Evolutionary conservation across 2,113 vertebrate species (phyloP).

Genomic region (Felis chaus): DNA sequence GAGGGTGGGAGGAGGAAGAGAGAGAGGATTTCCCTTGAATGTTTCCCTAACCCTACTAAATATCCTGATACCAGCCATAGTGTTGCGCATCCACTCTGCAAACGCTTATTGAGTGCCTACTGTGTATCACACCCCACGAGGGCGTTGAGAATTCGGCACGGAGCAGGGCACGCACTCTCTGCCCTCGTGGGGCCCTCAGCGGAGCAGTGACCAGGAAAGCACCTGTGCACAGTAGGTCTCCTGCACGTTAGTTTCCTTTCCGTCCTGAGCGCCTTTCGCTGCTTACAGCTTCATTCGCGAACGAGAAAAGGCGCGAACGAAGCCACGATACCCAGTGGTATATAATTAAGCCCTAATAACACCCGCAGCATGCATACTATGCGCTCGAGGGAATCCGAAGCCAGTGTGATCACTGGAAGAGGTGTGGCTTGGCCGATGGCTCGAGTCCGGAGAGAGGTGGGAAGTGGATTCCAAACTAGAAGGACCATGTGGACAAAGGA

Average conservation of each 20-base stretch:
- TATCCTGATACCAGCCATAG: too few relatives aligned
- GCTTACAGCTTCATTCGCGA: not conserved
- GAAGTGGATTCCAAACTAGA: not conserved
- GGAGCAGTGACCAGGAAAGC: accelerated
- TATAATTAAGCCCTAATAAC: not conserved
- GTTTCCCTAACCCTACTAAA: not conserved
- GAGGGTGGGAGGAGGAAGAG: not conserved
- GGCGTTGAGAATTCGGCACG: accelerated
- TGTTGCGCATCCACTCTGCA: accelerated
- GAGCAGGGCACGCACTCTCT: accelerated
- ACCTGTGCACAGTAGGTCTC: not conserved
- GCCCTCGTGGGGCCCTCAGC: accelerated
- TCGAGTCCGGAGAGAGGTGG: not conserved
- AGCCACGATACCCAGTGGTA: accelerated
- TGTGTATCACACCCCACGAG: too few relatives aligned
- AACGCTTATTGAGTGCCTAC: not conserved
- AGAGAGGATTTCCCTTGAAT: not conserved
- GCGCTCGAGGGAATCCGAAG: not conserved
- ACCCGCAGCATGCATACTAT: accelerated
- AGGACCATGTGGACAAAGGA: not conserved
- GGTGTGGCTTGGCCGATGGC: accelerated
- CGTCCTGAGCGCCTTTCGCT: not conserved
- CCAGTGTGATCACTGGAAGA: not conserved
- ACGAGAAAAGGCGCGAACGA: not conserved
- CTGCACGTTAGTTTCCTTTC: not conserved